Base-by-base conservation (phyloP, 2,888 invertebrate genomes). In the Entomobrya proxima region DNA sequence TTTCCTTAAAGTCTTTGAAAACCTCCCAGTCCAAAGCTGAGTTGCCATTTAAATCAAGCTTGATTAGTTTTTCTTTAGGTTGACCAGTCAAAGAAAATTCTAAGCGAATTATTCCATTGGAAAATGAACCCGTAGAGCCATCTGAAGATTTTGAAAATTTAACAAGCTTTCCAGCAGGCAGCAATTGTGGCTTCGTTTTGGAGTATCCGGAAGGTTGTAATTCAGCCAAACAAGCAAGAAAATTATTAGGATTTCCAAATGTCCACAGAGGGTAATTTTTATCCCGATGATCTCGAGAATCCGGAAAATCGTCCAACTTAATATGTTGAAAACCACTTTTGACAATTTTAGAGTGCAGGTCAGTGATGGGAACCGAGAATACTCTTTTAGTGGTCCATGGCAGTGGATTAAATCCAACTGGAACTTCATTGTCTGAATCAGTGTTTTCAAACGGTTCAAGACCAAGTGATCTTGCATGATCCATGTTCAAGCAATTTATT, bases 191-290 rank as follows among this genome's bases (percentile, higher is more conserved):
- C 13, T 24, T 50, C 1, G 87, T 52, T 11, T 11, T 4, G 9
- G 85, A 50, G 37, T 87, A 89, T 0, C 89, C 89, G 0, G 86
- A 82, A 6, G 88, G 76, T 2, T 58, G 27, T 52, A 89, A 11
- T 18, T 83, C 61, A 1, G 86, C 84, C 0, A 88, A 21, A 21
- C 88, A 85, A 0, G 88, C 89, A 11, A 64, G 11, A 77, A 87
- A 89, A 9, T 18, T 61, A 13, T 18, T 78, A 44, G 64, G 64
- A 35, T 76, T 76, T 55, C 58, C 76, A 18, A 55, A 76, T 11
- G 47, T 50, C 74, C 74, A 74, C 30, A 18, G 4, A 2, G 78
- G 78, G 86, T n/a, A 30, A 21, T 47, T 87, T 85, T 83, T 84
- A 85, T 24, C 24, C 18, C 6, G 32, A 58, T 40, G 27, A 2